Evolutionary conservation across 2,797 vertebrate species (phyloP), one percentile per base, ranked within the genome.

Genomic region (Thalassophryne amazonica): DNA sequence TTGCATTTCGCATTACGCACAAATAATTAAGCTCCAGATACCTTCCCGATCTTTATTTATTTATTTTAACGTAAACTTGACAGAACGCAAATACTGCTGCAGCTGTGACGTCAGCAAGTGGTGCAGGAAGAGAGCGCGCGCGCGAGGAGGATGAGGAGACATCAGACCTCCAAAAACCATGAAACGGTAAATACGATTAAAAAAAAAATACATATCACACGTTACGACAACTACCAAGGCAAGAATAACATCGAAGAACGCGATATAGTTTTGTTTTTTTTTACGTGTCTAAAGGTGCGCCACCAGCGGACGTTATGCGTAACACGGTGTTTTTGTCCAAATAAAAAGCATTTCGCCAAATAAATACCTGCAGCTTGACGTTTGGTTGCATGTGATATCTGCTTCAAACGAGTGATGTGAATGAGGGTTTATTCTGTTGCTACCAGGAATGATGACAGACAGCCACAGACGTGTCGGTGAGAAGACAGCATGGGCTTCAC

Each of bases 401-500:
- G n/a, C n/a, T n/a, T n/a, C n/a, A n/a, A n/a, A n/a, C n/a, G n/a
- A n/a, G n/a, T n/a, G 6, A 13, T 17, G 13, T 39, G 0, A 20
- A 3, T 34, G 9, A 14, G 0, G 21, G 1, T 55, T 8, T 32
- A 13, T 23, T 62, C 1, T 28, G 6, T 22, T 7, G 2, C 23
- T 24, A 4, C 9, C 57, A 89, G 88, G 70, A 79, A 72, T 74
- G 78, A 85, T 79, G 81, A 59, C 60, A 60, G 51, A 55, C 49
- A 15, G 45, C 14, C 50, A 12, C 62, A 22, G 43, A 12, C 41
- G 64, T 56, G 51, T 39, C 45, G 46, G 65, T 25, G 61, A 81
- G 53, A 62, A 20, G 57, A 60, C 48, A 90, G 73, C 55, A 91
- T 91, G 90, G 84, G 73, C 53, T 66, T 72, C 53, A 76, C 61